phyloP scores from a whole-genome alignment of 2,888 invertebrate species.

The Nudaria mundana region DNA sequence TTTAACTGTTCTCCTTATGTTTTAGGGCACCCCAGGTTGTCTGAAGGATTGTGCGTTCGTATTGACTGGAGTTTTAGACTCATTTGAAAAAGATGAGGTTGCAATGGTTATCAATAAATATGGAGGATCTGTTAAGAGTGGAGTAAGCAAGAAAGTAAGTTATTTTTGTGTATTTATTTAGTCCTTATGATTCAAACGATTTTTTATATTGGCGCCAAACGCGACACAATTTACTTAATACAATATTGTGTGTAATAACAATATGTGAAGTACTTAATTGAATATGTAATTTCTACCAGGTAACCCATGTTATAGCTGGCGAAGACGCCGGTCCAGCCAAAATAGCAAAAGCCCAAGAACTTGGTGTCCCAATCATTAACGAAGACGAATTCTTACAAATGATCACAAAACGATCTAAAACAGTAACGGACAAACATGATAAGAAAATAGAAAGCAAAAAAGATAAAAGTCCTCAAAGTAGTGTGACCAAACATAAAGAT shows the following conservation, averaged over 20 bases:
- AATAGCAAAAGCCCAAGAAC: slow-evolving; percentile 86
- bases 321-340: slow-evolving; percentile 94
- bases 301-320: slow-evolving; percentile 91
- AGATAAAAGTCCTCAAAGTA: slow-evolving; percentile 28
- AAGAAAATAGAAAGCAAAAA: slow-evolving; percentile 31
- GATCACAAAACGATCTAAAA: slow-evolving; percentile 74
- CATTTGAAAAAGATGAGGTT: slow-evolving; percentile 91
- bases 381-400: slow-evolving; percentile 93
- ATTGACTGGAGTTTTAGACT: slow-evolving; percentile 93
- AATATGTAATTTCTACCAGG: slow-evolving; percentile 41
- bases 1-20: slow-evolving; percentile 5
- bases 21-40: slow-evolving; percentile 86
- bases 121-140: slow-evolving; percentile 88
- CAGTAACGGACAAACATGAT: slow-evolving; percentile 19
- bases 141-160: slow-evolving; percentile 87
- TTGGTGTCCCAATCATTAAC: slow-evolving; percentile 86
- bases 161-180: background rate
- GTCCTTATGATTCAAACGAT: too few relatives aligned
- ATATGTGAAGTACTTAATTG: too few relatives aligned
- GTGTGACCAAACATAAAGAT: slow-evolving; percentile 17
- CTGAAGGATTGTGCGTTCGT: slow-evolving; percentile 86
- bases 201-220: too few relatives aligned
- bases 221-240: too few relatives aligned
- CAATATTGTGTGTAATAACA: too few relatives aligned
- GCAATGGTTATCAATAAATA: slow-evolving; percentile 87